Evolutionary conservation across 1,140 invertebrate genomes (phyloP).

Genomic region (Chironomus tepperi): DNA sequence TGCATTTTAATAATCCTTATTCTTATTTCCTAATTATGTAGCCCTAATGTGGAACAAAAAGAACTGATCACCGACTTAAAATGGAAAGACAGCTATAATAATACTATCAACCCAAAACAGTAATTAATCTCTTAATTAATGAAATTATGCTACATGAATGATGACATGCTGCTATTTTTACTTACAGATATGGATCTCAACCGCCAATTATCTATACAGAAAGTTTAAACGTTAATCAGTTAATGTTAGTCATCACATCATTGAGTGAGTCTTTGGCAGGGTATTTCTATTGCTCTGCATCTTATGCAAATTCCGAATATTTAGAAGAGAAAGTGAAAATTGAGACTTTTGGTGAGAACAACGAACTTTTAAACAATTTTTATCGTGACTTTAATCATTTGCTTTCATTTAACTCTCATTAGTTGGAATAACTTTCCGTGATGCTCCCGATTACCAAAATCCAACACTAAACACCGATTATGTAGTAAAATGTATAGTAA

Average conservation of each 20-base stretch:
- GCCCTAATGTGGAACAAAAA: constrained; percentile 50
- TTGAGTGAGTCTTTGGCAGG: constrained; percentile 68
- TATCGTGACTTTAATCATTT: neutral
- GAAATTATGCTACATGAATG: neutral
- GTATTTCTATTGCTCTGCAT: constrained; percentile 71
- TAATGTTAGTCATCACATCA: constrained; percentile 64
- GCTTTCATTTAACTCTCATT: constrained; percentile 30
- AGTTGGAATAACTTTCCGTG: constrained; percentile 76
- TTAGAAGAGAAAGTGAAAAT: constrained; percentile 57
- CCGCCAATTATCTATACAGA: constrained; percentile 55
- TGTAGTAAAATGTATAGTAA: constrained; percentile 73
- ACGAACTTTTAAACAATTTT: neutral
- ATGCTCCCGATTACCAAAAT: constrained; percentile 76
- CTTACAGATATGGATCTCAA: constrained; percentile 36
- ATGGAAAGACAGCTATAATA: constrained; percentile 59
- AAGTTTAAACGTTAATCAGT: constrained; percentile 46
- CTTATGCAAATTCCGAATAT: constrained; percentile 57
- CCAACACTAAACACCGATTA: constrained; percentile 67
- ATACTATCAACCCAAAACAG: constrained; percentile 53
- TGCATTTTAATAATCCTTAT: too few relatives aligned
- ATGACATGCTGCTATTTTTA: neutral
- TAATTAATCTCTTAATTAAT: constrained; percentile 37
- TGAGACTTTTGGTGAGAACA: constrained; percentile 60
- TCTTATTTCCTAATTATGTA: neutral
- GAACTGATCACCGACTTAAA: constrained; percentile 54